Evolutionary conservation across 1,140 invertebrate species (phyloP).

Genomic region (Lamellibrachia luymesi): DNA sequence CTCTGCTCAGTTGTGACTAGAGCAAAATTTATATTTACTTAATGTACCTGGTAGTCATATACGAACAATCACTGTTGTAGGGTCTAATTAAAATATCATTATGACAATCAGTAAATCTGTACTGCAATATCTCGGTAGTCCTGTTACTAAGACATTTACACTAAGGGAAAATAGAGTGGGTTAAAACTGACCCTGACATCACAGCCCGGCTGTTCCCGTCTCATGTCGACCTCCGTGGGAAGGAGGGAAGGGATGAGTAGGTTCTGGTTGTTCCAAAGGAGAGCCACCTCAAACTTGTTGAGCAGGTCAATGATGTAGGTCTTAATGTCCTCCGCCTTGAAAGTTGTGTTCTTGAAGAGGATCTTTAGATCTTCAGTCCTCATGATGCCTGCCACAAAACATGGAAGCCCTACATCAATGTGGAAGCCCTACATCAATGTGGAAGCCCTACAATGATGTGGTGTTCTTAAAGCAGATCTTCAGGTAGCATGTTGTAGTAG

Average conservation of each 20-base stretch:
- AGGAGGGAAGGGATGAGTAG: slow-evolving; percentile 89
- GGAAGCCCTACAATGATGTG: too few species aligned
- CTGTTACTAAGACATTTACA: not conserved
- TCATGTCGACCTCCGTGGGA: slow-evolving; percentile 70
- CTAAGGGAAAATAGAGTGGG: not conserved
- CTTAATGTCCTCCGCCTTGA: slow-evolving; percentile 44
- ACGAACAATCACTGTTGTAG: not conserved
- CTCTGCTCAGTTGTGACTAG: too few species aligned
- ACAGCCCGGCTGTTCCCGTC: not conserved
- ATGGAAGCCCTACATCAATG: not conserved
- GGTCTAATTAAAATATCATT: not conserved
- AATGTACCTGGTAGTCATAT: not conserved
- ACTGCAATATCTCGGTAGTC: too few species aligned
- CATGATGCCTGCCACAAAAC: slow-evolving; percentile 73
- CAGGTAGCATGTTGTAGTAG: too few species aligned
- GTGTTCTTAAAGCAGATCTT: too few species aligned
- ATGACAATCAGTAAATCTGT: not conserved
- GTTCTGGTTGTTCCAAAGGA: slow-evolving; percentile 92
- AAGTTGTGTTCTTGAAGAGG: slow-evolving; percentile 73
- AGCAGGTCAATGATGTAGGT: slow-evolving; percentile 60
- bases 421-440: too few species aligned
- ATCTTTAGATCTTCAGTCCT: slow-evolving; percentile 88
- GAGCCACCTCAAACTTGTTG: slow-evolving; percentile 95
- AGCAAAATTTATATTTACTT: too few species aligned
- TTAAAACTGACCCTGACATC: slow-evolving; percentile 10